phyloP scores from a whole-genome alignment of 2,113 vertebrate species.

The Taurulus bubalis region DNA sequence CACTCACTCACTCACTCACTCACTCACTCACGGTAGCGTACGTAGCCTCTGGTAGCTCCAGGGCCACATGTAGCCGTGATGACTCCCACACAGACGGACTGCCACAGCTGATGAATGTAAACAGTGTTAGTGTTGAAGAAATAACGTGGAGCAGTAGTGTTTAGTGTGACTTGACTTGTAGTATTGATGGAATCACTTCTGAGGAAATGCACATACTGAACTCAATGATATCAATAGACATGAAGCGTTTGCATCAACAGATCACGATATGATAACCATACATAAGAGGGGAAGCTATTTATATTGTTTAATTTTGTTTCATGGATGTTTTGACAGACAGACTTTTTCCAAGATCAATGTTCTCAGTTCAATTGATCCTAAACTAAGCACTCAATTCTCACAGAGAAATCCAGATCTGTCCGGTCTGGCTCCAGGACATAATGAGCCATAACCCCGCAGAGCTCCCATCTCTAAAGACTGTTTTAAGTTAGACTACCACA shows the following conservation, averaged over 20 bases:
- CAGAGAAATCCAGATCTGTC: background rate
- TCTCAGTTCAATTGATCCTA: background rate
- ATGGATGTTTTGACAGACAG: too few species aligned
- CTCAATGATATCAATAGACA: too few species aligned
- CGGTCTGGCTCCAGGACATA: background rate
- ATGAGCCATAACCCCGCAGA: background rate
- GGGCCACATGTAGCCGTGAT: too few species aligned
- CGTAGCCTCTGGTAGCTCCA: too few species aligned
- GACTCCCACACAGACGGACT: too few species aligned
- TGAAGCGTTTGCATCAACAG: background rate
- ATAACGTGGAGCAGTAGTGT: too few species aligned
- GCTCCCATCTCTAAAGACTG: background rate
- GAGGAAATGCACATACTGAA: too few species aligned
- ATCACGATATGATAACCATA: background rate
- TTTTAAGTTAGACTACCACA: background rate
- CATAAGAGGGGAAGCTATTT: background rate
- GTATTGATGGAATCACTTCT: too few species aligned
- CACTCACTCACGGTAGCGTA: background rate
- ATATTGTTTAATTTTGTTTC: background rate
- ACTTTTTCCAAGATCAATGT: background rate
- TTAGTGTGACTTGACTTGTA: too few species aligned
- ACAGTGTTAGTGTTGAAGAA: too few species aligned
- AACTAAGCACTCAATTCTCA: background rate
- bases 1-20: too few species aligned
- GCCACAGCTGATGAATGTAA: too few species aligned